Evolutionary conservation across 2,113 vertebrate species (phyloP), one percentile per base, ranked within the genome.

Genomic region (Odocoileus virginianus): DNA sequence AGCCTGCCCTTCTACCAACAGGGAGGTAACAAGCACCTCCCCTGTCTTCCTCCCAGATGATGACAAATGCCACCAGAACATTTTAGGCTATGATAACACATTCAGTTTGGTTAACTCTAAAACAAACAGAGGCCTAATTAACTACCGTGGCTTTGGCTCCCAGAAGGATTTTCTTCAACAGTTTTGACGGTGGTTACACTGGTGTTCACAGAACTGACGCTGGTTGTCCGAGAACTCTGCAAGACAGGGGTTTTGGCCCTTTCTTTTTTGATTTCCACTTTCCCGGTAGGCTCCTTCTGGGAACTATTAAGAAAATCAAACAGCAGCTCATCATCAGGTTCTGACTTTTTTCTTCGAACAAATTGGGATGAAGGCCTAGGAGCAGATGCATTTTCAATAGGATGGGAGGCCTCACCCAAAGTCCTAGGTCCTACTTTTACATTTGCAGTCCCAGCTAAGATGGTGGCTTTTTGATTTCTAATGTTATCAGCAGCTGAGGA

Each of bases 281-380:
- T 99, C 93, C 98, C 99, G 3, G 98, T 98, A 47, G 99, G 99
- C 3, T 99, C 99, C 60, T 99, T 99, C 81, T 99, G 99, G 0
- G 99, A 99, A 97, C 99, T 99, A 98, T 99, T 99, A 89, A 99
- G 99, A 98, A 99, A 99, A 98, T 99, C 99, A 99, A 99, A 99
- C 0, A 99, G 99, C 96, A 99, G 98, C 94, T 99, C 99, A 82
- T 99, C 99, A n/a, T 99, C 99, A 87, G 99, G 99, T 94, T 99
- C 99, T 11, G 99, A 99, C 95, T 99, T 99, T 98, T 99, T 99
- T 89, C 99, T 99, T 98, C 99, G 99, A 91, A 99, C 99, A 97
- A 99, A 99, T 95, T 99, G 99, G 12, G 99, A 99, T 0, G 99
- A 99, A 74, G 98, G 96, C 98, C 99, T 99, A 81, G 98, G 61